Base-by-base conservation (phyloP, 2,113 vertebrate genomes). In the Turdus rufiventris region DNA sequence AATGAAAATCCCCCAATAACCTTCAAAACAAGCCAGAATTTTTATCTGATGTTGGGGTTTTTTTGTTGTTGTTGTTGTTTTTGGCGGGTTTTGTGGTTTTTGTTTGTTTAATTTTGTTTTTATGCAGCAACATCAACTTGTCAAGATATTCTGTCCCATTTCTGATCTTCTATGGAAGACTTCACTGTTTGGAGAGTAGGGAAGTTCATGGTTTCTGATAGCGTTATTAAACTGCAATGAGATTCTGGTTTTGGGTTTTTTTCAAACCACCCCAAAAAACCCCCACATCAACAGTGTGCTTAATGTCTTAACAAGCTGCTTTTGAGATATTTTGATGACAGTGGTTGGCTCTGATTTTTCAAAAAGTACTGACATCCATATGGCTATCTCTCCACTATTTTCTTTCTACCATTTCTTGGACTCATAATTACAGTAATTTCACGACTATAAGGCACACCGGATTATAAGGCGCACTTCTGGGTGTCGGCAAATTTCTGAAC, bases 251-350 rank as follows among this genome's bases (percentile, higher is more conserved):
- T 31, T 18, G 3, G 50, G 1, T 0, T 28, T 48, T 45, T 80
- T 47, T 73, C 3, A 71, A 60, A 29, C 3, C 5, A 17, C 3
- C 24, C 65, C n/a, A 65, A 83, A 86, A 65, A 81, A 47, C 9
- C 4, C 4, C 14, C 8, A 40, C 4, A 18, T 31, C 17, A 26
- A 24, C 8, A 1, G 0, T 19, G 12, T 1, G 4, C 7, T 71
- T 80, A 84, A 11, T 57, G 15, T 68, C 16, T 77, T 61, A 38
- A 53, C 5, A 18, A 84, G 34, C 6, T 79, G 28, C 3, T 82
- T 74, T 72, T 66, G 21, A 80, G 56, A 54, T 7, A 8, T 18
- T 73, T 48, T 26, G 7, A 38, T 48, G 8, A 34, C 5, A 51
- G 23, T 28, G 6, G 18, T 8, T 62, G 50, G 38, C 4, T 33